Evolutionary conservation across 1,140 invertebrate genomes (phyloP).

Genomic region (Neuroterus valhalla): DNA sequence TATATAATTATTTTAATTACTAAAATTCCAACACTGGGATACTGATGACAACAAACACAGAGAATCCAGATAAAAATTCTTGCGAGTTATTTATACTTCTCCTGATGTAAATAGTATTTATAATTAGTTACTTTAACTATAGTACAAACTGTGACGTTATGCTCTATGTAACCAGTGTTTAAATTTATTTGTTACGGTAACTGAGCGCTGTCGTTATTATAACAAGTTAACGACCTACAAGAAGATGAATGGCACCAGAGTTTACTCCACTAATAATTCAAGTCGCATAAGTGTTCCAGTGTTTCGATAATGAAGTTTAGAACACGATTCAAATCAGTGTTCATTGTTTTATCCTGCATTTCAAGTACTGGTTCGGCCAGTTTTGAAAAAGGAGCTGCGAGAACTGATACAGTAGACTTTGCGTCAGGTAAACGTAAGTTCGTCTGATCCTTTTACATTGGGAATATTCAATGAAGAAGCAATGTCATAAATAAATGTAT

Average conservation of each 20-base stretch:
- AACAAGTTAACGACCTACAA: conserved; percentile 51
- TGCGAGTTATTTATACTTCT: neutral
- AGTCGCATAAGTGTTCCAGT: conserved; percentile 22
- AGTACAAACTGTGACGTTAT: conserved; percentile 34
- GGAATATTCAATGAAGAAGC: neutral
- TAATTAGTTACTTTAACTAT: neutral
- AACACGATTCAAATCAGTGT: conserved; percentile 33
- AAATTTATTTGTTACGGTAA: conserved; percentile 60
- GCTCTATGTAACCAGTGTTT: conserved; percentile 52
- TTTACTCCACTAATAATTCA: conserved; percentile 40
- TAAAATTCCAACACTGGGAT: too few relatives aligned
- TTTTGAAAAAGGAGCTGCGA: conserved; percentile 43
- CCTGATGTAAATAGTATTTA: neutral
- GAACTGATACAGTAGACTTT: conserved; percentile 50
- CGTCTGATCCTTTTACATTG: neutral
- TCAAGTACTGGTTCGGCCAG: conserved; percentile 41
- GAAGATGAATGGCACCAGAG: conserved; percentile 46
- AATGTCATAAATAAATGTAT: neutral
- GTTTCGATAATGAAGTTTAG: conserved; percentile 42
- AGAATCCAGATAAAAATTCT: neutral
- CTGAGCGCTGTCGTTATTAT: conserved; percentile 48
- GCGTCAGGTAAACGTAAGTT: conserved; percentile 62
- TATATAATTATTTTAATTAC: too few relatives aligned
- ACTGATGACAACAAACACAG: too few relatives aligned
- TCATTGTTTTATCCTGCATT: conserved; percentile 43